Evolutionary conservation across 2,113 vertebrate species (phyloP), one percentile per base, ranked within the genome.

Genomic region (Tupaia chinensis): DNA sequence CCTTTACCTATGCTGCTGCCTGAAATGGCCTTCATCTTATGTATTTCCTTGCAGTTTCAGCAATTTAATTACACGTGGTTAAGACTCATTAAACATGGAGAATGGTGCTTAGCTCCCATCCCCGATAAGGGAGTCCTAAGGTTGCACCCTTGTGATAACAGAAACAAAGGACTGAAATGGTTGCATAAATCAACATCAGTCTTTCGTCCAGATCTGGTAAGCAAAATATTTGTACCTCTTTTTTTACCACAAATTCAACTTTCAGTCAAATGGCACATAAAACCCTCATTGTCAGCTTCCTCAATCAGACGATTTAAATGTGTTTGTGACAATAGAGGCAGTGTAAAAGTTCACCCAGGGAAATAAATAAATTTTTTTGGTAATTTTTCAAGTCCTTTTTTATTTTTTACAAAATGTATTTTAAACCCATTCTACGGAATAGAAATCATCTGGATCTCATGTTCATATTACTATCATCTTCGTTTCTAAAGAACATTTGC

Each of bases 11-110:
- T 44, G 25, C 87, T 92, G 9, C 20, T 93, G 25, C 63, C 7
- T 20, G 20, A 89, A 73, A n/a, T 91, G 69, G 72, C 34, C 23
- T 90, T 86, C 78, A 79, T n/a, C 68, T 4, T 6, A 0, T 96
- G 86, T 87, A 74, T 97, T 95, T 87, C 97, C 56, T 81, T 74
- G 1, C 98, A 99, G 99, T 97, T 96, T 97, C 99, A 99, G 83
- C 97, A 98, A 79, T 99, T 99, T 98, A 99, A 99, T 98, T 99
- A 99, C 96, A 99, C 99, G n/a, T 99, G 99, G 99, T 97, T 99
- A 98, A 98, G 98, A 97, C 98, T 98, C 70, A 87, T 99, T 95
- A 99, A 96, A 81, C 99, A 99, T 5, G 97, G 97, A 29, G 97
- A 98, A 73, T 89, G 98, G 68, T 99, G 99, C 87, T 0, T 99